Evolutionary conservation across 2,113 vertebrate species (phyloP).

Genomic region (zebrafish (Danio rerio)): GRCz12tu NC_133194.1:5478001-5478500

Average conservation of each 20-base stretch:
- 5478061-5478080: background rate
- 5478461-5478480: too few species aligned
- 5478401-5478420: too few species aligned
- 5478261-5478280: background rate
- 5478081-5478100: conserved; percentile 2
- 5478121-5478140: background rate
- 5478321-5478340: background rate
- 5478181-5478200: conserved; percentile 22
- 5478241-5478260: background rate
- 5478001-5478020: background rate
- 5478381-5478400: too few species aligned
- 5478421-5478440: too few species aligned
- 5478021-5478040: conserved; percentile 8
- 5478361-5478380: too few species aligned
- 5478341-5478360: too few species aligned
- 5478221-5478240: conserved; percentile 27
- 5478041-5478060: conserved; percentile 18
- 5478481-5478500: too few species aligned
- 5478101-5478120: background rate
- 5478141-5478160: conserved; percentile 15
- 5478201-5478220: conserved; percentile 18
- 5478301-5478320: background rate
- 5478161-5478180: conserved; percentile 18
- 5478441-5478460: too few species aligned
- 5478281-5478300: background rate